These are phyloP conservation scores for Tinamus major DNA, from an alignment of 2,797 vertebrate genomes.

Conservation along the genomic window DNA sequence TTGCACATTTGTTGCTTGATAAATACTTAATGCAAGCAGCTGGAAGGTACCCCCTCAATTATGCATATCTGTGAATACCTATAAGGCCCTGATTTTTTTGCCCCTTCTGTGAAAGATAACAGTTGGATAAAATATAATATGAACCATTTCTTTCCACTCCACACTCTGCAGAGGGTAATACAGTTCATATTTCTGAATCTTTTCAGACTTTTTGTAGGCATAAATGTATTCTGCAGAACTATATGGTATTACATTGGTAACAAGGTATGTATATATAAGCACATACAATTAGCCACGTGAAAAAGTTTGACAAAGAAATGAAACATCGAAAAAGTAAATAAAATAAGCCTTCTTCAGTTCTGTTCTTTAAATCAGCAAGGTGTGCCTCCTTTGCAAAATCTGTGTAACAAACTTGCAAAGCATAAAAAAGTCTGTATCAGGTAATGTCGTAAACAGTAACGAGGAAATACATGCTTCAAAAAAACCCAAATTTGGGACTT, in stretches of 20 bases:
- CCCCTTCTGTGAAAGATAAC: background rate
- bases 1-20: background rate
- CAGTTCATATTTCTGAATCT: background rate
- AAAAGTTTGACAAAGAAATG: no score
- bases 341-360: background rate
- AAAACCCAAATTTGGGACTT: background rate
- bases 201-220: background rate
- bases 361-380: background rate
- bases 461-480: background rate
- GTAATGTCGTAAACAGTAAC: background rate
- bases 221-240: background rate
- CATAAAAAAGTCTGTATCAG: background rate
- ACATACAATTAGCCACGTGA: background rate
- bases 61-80: background rate
- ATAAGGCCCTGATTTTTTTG: rapidly evolving
- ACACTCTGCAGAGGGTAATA: background rate
- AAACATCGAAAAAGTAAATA: no score
- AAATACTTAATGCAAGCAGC: background rate
- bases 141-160: background rate
- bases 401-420: background rate
- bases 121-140: background rate
- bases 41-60: background rate
- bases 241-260: background rate
- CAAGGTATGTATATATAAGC: background rate
- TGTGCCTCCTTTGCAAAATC: background rate